Percentiles rank a stretch among this genome's conserved stretches.
Conservation (phyloP, 2,888 invertebrate species). For the Labia minor region DNA sequence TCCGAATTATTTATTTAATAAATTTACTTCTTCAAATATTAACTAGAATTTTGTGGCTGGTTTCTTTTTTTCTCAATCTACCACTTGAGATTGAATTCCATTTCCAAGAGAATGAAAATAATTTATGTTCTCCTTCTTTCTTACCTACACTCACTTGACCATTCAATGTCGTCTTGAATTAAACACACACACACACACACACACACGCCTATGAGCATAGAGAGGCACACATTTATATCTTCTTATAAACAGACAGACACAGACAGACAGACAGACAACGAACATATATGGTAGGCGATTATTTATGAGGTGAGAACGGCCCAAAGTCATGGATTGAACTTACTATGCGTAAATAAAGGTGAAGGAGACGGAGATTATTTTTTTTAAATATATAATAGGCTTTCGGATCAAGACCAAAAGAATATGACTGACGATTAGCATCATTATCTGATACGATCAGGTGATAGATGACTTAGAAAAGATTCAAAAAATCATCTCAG, state of each 20-base stretch:
- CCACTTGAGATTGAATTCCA: no score
- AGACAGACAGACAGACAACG: no score
- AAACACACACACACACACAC: neutral
- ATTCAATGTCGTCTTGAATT: conserved; percentile 1
- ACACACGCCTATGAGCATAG: neutral
- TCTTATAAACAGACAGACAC: no score
- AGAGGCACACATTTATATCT: neutral
- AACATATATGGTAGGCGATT: neutral
- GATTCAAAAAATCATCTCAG: neutral
- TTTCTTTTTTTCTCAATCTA: no score
- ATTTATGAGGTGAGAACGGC: conserved; percentile 8
- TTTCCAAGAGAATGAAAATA: no score
- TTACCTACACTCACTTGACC: neutral
- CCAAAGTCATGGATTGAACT: conserved; percentile 2
- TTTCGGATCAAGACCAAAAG: conserved; percentile 1
- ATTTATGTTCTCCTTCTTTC: neutral
- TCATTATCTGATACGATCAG: neutral
- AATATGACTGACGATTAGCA: neutral
- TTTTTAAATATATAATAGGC: neutral
- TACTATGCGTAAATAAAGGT: neutral
- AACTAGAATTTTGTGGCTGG: no score
- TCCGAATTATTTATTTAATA: no score
- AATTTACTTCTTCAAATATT: no score
- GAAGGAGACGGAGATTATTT: neutral
- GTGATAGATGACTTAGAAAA: conserved; percentile 1